Evolutionary conservation across 2,888 invertebrate genomes (phyloP), one percentile per base, ranked within the genome.

Genomic region (Phalangium opilio): DNA sequence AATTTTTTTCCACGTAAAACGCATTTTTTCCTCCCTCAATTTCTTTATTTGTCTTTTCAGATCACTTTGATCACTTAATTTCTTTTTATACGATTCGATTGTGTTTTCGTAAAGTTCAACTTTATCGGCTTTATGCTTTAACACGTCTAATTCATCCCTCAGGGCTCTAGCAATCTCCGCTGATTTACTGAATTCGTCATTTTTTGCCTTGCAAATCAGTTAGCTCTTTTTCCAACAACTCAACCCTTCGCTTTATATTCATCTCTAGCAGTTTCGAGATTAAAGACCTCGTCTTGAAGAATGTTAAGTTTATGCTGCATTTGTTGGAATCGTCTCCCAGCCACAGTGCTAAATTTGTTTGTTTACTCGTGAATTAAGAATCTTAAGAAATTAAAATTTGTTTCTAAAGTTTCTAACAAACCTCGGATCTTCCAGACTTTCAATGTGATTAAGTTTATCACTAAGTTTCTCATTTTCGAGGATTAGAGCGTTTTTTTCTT

Each of bases 1-100:
- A n/a, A n/a, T n/a, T n/a, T n/a, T n/a, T n/a, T n/a, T n/a, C n/a
- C n/a, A n/a, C n/a, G n/a, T n/a, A n/a, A n/a, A n/a, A n/a, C n/a
- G n/a, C n/a, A n/a, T n/a, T n/a, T 90, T 93, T 59, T 89, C 84
- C 46, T 87, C 85, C 68, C 93, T 91, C 5, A 91, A 65, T 54
- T 85, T 70, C 64, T 90, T 90, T 35, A 80, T 65, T 68, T 87
- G 87, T 58, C 83, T 77, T 62, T 84, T 81, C 20, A 91, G 67
- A 62, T 93, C 91, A 45, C 84, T 34, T 34, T 34, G 51, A 61
- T 53, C 55, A 68, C 68, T 68, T 67, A 95, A 74, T 66, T 89
- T 83, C 64, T 90, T 91, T 66, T 91, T 91, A 64, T 89, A 91
- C 0, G 83, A 82, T 27, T 82, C 81, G 47, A 93, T 76, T 11